These are phyloP conservation scores for Mus musculus DNA, from an alignment of 2,113 vertebrate species.

Conservation along the genomic window GRCm39 chr5:17972501-17973000, in stretches of 20 bases:
- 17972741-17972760: neutral
- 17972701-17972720: neutral
- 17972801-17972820: too few species aligned
- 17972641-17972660: neutral
- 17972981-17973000: neutral
- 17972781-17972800: neutral
- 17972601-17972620: neutral
- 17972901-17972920: too few species aligned
- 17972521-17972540: neutral
- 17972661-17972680: neutral
- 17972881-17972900: accelerated
- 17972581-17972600: neutral
- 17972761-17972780: neutral
- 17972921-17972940: neutral
- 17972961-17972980: neutral
- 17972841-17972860: neutral
- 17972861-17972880: neutral
- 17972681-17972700: neutral
- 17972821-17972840: neutral
- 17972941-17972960: neutral
- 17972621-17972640: too few species aligned
- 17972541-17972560: neutral
- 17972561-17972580: neutral
- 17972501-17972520: neutral
- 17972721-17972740: neutral